phyloP scores from a whole-genome alignment of 35 echinoderm and acorn worm genomes.

The Ophioderma brevispina region DNA sequence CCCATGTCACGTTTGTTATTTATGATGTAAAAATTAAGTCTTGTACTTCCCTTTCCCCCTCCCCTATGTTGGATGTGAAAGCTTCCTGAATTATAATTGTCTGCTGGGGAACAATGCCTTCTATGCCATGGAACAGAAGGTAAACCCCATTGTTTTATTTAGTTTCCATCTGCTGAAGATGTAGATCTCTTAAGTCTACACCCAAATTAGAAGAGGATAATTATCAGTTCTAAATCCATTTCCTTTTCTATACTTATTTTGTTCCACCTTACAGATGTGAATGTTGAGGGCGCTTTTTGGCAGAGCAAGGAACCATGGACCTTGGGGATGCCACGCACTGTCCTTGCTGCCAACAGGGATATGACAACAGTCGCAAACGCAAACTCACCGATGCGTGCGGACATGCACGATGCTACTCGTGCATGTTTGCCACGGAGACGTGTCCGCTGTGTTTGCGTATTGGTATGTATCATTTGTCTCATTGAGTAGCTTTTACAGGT shows the following conservation, averaged over 20 bases:
- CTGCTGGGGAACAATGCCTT: not conserved
- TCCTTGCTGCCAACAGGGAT: slow-evolving; percentile 84
- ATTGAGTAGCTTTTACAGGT: too few relatives aligned
- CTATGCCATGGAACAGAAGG: not conserved
- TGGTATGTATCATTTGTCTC: slow-evolving; percentile 12
- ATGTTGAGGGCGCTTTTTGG: not conserved
- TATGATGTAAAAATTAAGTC: too few relatives aligned
- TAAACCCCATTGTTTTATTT: too few relatives aligned
- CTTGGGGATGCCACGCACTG: slow-evolving; percentile 58
- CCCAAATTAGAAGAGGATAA: too few relatives aligned
- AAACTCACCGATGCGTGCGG: slow-evolving; percentile 98
- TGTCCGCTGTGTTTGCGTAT: slow-evolving; percentile 75
- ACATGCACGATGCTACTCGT: slow-evolving; percentile 92
- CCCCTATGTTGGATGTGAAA: too few relatives aligned
- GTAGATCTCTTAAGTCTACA: too few relatives aligned
- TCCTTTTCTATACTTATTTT: not conserved
- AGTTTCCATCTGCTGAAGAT: too few relatives aligned
- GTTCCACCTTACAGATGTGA: not conserved
- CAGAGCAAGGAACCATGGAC: slow-evolving; percentile 69
- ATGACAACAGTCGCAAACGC: slow-evolving; percentile 87
- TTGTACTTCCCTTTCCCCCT: too few relatives aligned
- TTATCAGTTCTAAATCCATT: too few relatives aligned
- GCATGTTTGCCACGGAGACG: slow-evolving; percentile 93
- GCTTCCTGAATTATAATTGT: not conserved
- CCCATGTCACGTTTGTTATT: too few relatives aligned